These are phyloP conservation scores for Stegodyphus mimosarum DNA, from an alignment of 1,140 invertebrate species.

Conservation along the genomic window DNA sequence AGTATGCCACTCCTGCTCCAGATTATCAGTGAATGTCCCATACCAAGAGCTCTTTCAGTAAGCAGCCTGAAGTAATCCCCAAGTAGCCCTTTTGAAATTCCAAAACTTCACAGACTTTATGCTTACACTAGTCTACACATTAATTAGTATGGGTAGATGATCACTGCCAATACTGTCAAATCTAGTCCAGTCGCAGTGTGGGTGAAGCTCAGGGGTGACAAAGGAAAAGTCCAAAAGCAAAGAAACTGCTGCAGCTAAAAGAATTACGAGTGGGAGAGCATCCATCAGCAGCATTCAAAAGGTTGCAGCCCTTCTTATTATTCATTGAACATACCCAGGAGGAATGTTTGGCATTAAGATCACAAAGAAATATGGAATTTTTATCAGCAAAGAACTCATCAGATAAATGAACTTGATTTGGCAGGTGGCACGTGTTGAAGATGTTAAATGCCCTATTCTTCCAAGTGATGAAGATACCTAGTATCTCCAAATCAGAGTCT, in stretches of 20 bases:
- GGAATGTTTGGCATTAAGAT: conserved; percentile 7
- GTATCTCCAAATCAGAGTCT: conserved; percentile 14
- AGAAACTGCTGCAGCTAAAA: conserved; percentile 9
- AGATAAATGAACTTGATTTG: conserved; percentile 6
- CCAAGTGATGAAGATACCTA: conserved; percentile 2
- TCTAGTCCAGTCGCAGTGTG: conserved; percentile 9
- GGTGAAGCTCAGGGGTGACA: not conserved
- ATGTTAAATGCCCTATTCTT: conserved; percentile 7
- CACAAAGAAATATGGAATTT: not conserved
- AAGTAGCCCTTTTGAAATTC: conserved; percentile 10
- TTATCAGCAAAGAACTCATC: conserved; percentile 1
- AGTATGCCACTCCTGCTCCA: not conserved
- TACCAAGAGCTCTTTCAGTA: not conserved
- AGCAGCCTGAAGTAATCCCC: not conserved
- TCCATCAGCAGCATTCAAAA: conserved; percentile 8
- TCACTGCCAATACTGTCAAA: not conserved
- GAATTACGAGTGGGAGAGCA: not conserved
- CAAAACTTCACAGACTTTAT: conserved; percentile 5
- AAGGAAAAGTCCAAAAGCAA: conserved; percentile 6
- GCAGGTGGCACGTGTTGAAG: not conserved
- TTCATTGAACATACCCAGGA: not conserved
- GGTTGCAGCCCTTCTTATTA: conserved; percentile 3
- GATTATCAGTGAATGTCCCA: not conserved
- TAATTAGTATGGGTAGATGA: not conserved
- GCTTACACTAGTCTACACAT: not conserved